Evolutionary conservation across 2,797 vertebrate genomes (phyloP).

Genomic region (Parauchenoglanis punctatus): DNA sequence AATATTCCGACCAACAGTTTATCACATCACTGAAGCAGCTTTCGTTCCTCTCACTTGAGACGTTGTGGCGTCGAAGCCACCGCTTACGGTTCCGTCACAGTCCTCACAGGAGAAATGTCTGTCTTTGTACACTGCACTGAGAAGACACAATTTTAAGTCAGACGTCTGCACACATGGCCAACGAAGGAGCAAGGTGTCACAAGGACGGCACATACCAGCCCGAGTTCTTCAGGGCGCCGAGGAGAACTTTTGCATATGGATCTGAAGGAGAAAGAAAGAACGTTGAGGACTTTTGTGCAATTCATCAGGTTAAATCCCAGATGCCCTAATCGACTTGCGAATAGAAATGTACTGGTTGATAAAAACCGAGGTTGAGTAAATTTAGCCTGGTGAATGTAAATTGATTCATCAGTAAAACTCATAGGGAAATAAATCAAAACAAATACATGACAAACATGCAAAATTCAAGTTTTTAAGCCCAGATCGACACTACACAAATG

Average conservation of each 20-base stretch:
- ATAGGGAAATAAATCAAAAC: too few relatives aligned
- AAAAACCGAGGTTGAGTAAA: too few relatives aligned
- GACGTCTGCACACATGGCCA: neutral
- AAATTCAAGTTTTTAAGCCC: too few relatives aligned
- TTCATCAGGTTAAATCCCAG: neutral
- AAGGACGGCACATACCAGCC: constrained; percentile 82
- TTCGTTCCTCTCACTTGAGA: constrained; percentile 82
- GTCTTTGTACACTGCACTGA: constrained; percentile 84
- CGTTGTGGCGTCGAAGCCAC: constrained; percentile 89
- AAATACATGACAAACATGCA: too few relatives aligned
- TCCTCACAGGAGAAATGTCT: constrained; percentile 95
- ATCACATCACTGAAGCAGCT: neutral
- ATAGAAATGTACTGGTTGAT: too few relatives aligned
- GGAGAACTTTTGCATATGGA: constrained; percentile 91
- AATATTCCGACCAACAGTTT: neutral
- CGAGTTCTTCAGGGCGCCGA: constrained; percentile 90
- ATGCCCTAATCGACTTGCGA: too few relatives aligned
- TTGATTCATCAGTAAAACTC: too few relatives aligned
- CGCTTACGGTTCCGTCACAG: constrained; percentile 88
- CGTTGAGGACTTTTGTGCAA: neutral
- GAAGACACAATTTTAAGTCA: constrained; percentile 45
- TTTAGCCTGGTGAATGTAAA: too few relatives aligned
- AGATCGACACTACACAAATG: neutral
- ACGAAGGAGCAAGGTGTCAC: neutral
- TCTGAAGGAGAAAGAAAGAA: constrained; percentile 67